phyloP scores from a whole-genome alignment of 2,113 vertebrate genomes.

The Grammomys dolichurus region DNA sequence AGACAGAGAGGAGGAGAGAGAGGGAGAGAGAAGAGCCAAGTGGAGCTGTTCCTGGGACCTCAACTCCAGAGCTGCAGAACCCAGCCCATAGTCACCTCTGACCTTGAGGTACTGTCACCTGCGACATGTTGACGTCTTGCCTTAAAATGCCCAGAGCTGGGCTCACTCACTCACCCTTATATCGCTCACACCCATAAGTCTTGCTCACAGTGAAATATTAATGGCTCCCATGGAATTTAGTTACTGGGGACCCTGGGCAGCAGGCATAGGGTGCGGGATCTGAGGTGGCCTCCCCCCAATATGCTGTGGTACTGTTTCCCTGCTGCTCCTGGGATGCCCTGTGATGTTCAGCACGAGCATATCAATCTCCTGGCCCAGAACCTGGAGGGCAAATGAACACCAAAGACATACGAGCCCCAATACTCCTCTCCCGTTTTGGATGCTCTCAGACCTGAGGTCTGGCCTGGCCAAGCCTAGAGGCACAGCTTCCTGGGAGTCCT shows the following conservation, averaged over 20 bases:
- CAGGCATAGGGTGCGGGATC: background rate
- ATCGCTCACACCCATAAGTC: background rate
- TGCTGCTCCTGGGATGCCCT: too few relatives aligned
- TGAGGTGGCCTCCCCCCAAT: too few relatives aligned
- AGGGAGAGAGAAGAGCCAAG: background rate
- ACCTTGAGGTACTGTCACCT: background rate
- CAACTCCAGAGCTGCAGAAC: background rate
- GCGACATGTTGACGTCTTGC: background rate
- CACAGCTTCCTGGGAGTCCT: background rate
- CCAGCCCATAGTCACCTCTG: too few relatives aligned
- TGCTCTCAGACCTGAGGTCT: background rate
- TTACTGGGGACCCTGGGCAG: rapidly evolving
- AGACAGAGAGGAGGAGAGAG: too few relatives aligned
- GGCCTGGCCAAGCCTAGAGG: background rate
- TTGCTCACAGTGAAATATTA: background rate
- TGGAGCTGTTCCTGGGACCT: background rate
- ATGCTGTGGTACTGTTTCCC: background rate
- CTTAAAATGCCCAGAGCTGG: background rate
- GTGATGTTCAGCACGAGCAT: background rate
- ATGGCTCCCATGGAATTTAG: background rate
- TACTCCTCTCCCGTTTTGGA: background rate
- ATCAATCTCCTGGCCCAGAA: background rate
- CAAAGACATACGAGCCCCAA: background rate
- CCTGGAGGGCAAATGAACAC: background rate
- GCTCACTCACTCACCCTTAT: background rate